phyloP scores from a whole-genome alignment of 1,140 invertebrate genomes.

The Leptinotarsa undecemlineata region DNA sequence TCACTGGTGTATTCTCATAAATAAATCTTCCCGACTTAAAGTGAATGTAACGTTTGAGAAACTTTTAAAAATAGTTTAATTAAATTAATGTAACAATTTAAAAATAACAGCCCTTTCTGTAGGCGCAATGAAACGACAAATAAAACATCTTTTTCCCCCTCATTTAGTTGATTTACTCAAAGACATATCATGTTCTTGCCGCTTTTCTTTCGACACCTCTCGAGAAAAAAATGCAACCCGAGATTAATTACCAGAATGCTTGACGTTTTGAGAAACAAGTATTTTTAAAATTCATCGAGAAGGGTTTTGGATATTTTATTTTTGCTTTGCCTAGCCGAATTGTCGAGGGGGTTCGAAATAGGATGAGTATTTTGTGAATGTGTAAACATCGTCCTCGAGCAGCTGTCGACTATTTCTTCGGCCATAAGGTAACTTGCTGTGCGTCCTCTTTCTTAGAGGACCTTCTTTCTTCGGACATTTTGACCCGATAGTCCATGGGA shows the following conservation, averaged over 20 bases:
- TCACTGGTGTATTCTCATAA: neutral
- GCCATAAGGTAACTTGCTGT: neutral
- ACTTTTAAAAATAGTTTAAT: conserved; percentile 1
- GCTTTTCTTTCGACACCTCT: conserved; percentile 16
- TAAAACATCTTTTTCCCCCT: conserved; percentile 12
- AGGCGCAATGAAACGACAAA: conserved; percentile 11
- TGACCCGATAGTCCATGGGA: neutral
- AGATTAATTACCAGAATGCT: neutral
- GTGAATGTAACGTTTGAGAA: neutral
- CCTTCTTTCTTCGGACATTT: neutral
- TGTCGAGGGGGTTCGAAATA: neutral
- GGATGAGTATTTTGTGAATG: conserved; percentile 1
- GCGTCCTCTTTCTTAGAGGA: neutral
- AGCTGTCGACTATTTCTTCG: neutral
- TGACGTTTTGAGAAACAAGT: conserved; percentile 1
- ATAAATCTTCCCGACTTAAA: neutral
- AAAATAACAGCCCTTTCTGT: conserved; percentile 14
- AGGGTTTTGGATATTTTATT: neutral
- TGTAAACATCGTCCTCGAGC: neutral
- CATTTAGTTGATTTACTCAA: conserved; percentile 18
- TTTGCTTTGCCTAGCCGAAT: neutral
- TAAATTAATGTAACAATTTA: neutral
- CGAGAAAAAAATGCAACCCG: neutral
- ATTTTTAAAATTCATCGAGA: neutral
- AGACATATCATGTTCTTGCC: neutral